Base-by-base conservation (phyloP, 1,140 invertebrate genomes). In the Diorhabda carinulata region DNA sequence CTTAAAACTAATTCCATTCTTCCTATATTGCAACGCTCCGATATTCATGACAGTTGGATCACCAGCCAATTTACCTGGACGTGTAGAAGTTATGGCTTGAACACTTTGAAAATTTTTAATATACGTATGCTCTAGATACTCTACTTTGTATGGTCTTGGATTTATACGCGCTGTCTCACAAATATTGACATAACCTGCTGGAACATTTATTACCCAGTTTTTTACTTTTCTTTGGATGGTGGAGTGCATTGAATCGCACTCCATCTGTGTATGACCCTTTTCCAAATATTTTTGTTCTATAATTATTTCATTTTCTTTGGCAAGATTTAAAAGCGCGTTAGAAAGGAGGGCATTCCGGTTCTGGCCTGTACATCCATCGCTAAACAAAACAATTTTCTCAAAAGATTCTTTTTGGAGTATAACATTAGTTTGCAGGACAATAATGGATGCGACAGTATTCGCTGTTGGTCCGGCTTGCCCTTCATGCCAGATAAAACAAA, bases 211-310 rank as follows among this genome's bases (percentile, higher is more conserved):
- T 5, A 43, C 25, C 70, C 61, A 71, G 25, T 66, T 56, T 70
- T 72, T 74, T 10, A 78, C 25, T 60, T 70, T 44, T 57, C 67
- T 67, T 68, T 80, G 77, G 47, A 79, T 78, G 3, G 58, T 62
- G 8, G 69, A 42, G 69, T 82, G 79, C 8, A 80, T 73, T 5
- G 69, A 69, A 67, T 81, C 78, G 45, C 44, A 67, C 60, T 81
- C 78, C 79, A 80, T 81, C 66, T 80, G 74, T 3, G 78, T 79
- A 65, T 81, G 77, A 3, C 79, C 78, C 59, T 72, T 73, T 74
- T 73, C 70, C 44, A 74, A 61, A 68, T 69, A 76, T 71, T 72
- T 74, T 64, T 74, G 72, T n/a, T 42, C 41, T 10, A 75, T 70
- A 40, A 43, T 61, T 40, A 70, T 70, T 25, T 70, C 67, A 40